Conservation (phyloP, 1,140 invertebrate genomes). For the Conus ventricosus region DNA sequence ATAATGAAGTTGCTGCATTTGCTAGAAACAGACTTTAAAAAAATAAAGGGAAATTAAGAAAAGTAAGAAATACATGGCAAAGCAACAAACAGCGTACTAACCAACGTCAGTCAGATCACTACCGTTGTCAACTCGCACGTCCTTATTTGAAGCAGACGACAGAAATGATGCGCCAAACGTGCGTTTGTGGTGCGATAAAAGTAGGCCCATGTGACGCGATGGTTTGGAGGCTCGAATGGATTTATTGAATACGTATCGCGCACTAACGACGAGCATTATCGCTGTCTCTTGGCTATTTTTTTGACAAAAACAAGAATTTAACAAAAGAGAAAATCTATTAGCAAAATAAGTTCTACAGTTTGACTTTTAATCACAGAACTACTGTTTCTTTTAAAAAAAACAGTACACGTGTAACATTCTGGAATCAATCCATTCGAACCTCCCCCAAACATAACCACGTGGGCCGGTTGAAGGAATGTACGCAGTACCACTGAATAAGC, state of each 20-base stretch:
- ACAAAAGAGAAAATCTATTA: no score
- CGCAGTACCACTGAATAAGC: no score
- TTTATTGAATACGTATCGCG: background rate
- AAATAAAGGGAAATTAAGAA: background rate
- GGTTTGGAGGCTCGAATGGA: background rate
- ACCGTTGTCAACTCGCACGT: background rate
- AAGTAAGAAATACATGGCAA: background rate
- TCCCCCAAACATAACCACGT: background rate
- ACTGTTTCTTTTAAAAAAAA: no score
- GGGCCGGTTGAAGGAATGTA: background rate
- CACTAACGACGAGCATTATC: background rate
- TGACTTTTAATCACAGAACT: no score
- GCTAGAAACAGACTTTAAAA: background rate
- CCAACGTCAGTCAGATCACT: background rate
- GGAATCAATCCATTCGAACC: background rate
- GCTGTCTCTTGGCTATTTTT: background rate
- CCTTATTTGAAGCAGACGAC: constrained; percentile 27
- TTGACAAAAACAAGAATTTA: no score
- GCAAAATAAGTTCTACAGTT: no score
- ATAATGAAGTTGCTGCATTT: background rate
- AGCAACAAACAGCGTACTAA: background rate
- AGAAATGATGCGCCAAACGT: background rate
- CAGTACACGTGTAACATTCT: no score
- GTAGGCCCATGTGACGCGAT: constrained; percentile 16
- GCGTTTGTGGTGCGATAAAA: constrained; percentile 31